phyloP scores from a whole-genome alignment of 2,888 invertebrate genomes.

The Tiliacea aurago region DNA sequence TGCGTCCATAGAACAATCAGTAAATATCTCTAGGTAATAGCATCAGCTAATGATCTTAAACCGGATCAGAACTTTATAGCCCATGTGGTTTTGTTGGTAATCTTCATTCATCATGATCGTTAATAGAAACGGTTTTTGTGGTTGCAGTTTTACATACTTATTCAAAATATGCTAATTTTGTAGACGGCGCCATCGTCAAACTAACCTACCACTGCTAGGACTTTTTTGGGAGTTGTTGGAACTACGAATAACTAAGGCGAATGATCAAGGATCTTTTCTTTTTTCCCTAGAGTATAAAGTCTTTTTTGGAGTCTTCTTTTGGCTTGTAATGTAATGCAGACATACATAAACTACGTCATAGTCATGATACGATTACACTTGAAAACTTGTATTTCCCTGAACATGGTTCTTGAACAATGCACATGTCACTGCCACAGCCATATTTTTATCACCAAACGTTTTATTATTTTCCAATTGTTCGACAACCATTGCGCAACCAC shows the following conservation, averaged over 20 bases:
- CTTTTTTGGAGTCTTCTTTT: not conserved
- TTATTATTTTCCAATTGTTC: slow-evolving; percentile 37
- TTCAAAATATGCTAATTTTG: slow-evolving; percentile 13
- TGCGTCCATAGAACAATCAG: slow-evolving; percentile 52
- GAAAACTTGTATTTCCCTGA: slow-evolving; percentile 4
- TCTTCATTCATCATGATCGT: slow-evolving; percentile 39
- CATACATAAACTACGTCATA: not conserved
- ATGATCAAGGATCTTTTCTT: not conserved
- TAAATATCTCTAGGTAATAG: slow-evolving; percentile 53
- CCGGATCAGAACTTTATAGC: slow-evolving; percentile 34
- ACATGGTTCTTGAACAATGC: slow-evolving; percentile 13
- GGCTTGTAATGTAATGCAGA: too few relatives aligned
- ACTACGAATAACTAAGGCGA: not conserved
- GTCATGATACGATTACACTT: too few relatives aligned
- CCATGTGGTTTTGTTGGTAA: slow-evolving; percentile 36
- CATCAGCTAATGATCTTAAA: slow-evolving; percentile 54
- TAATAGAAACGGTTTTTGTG: slow-evolving; percentile 19
- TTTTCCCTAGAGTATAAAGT: not conserved
- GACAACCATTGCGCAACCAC: slow-evolving; percentile 40
- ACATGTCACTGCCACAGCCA: not conserved
- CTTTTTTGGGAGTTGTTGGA: too few relatives aligned
- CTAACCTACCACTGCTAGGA: not conserved
- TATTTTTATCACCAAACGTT: slow-evolving; percentile 37
- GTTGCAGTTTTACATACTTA: slow-evolving; percentile 15
- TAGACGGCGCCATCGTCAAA: not conserved